phyloP scores from a whole-genome alignment of 2,797 vertebrate species.

The Eospalax fontanierii region DNA sequence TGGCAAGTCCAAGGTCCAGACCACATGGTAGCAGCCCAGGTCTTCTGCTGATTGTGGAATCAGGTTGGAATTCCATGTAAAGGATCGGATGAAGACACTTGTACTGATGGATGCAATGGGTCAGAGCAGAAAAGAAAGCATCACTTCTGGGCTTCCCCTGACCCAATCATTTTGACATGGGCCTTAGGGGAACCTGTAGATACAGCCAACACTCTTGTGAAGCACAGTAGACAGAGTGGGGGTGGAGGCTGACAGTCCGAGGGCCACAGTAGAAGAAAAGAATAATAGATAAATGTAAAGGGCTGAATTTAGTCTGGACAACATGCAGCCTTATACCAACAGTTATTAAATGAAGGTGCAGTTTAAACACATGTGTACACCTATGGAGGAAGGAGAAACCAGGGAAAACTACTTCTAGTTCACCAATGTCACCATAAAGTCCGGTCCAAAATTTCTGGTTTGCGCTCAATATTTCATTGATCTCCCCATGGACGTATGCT shows the following conservation, averaged over 20 bases:
- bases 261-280: no score
- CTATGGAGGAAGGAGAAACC: background rate
- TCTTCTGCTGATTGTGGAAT: background rate
- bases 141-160: no score
- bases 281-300: no score
- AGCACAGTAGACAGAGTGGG: fast-evolving
- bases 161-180: no score
- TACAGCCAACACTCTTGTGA: fast-evolving
- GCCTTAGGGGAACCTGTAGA: fast-evolving
- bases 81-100: background rate
- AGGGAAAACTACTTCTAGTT: background rate
- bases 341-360: no score
- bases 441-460: background rate
- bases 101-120: background rate
- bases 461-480: background rate
- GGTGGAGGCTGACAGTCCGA: no score
- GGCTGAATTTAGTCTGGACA: no score
- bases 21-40: fast-evolving
- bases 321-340: no score
- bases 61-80: background rate
- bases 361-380: no score
- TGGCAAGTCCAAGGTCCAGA: no score
- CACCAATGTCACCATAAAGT: fast-evolving
- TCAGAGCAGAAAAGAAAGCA: fast-evolving
- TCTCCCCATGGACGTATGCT: background rate